Evolutionary conservation across 2,888 invertebrate species (phyloP).

Genomic region (Schizaphis graminum): DNA sequence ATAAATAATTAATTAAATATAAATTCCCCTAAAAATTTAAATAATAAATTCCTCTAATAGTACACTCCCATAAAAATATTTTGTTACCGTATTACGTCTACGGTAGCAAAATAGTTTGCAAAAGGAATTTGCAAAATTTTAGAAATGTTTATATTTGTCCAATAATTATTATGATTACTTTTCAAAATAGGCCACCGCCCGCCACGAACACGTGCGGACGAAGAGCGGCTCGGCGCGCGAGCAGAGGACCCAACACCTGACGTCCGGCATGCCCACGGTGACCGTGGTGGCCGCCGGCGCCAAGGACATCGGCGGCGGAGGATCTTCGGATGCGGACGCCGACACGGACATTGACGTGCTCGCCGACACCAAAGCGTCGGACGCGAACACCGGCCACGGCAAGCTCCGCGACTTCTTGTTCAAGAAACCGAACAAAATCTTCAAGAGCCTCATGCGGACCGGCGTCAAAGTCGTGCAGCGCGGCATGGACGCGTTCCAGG

Average conservation of each 20-base stretch:
- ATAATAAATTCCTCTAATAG: too few relatives aligned
- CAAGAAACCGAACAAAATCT: background rate
- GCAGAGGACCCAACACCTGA: background rate
- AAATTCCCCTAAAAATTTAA: too few relatives aligned
- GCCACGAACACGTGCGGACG: slow-evolving; percentile 1
- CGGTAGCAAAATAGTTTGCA: too few relatives aligned
- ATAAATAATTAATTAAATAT: too few relatives aligned
- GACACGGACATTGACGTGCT: background rate
- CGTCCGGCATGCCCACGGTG: background rate
- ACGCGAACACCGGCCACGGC: background rate
- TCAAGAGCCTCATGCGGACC: background rate
- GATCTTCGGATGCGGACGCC: background rate
- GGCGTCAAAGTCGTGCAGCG: slow-evolving; percentile 10
- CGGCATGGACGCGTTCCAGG: slow-evolving; percentile 21
- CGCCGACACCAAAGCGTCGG: background rate
- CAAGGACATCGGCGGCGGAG: background rate
- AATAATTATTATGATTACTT: too few relatives aligned
- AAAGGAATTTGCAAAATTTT: too few relatives aligned
- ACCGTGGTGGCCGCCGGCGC: background rate
- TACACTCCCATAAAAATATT: too few relatives aligned
- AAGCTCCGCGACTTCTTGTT: background rate
- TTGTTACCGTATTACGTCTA: too few relatives aligned
- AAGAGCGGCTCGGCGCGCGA: background rate
- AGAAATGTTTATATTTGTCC: too few relatives aligned
- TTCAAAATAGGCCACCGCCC: background rate